A percentile compares a stretch with the other conserved stretches of the same genome.
Evolutionary conservation across 2,888 invertebrate genomes (phyloP).

Genomic region (Lucinisca nassula): DNA sequence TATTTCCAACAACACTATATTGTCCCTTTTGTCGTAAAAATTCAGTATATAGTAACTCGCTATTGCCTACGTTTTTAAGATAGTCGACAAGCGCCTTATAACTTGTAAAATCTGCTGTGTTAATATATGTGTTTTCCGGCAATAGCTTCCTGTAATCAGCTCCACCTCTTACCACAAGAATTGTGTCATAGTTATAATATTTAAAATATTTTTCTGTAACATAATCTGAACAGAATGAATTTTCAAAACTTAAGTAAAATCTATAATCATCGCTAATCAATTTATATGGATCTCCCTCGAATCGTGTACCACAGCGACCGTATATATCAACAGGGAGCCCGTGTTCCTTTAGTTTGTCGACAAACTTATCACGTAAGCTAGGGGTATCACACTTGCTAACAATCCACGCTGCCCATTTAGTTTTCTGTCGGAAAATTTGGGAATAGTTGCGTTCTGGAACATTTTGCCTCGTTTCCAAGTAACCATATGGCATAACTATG

Average conservation of each 20-base stretch:
- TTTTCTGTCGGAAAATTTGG: neutral
- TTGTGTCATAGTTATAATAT: conserved; percentile 12
- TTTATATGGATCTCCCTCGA: neutral
- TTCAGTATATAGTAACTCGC: neutral
- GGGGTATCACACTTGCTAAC: neutral
- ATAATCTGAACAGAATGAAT: conserved; percentile 32
- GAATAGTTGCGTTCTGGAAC: neutral
- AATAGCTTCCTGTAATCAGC: conserved; percentile 9
- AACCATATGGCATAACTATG: neutral
- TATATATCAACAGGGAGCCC: conserved; percentile 10
- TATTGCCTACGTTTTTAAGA: neutral
- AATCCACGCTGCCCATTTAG: neutral
- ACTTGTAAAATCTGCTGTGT: conserved; percentile 16
- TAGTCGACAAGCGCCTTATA: neutral
- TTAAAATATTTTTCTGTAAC: conserved; percentile 36
- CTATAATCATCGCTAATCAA: conserved; percentile 3
- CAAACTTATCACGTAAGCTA: conserved; percentile 10
- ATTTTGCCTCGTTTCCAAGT: neutral
- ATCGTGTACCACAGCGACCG: conserved; percentile 16
- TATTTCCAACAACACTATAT: neutral
- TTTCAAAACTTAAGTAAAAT: conserved; percentile 36
- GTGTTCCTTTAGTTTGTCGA: neutral
- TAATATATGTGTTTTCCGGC: conserved; percentile 15
- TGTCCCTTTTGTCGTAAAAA: conserved; percentile 1
- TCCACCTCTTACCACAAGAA: conserved; percentile 24